Base-by-base conservation (phyloP, 2,113 vertebrate genomes). In the Odobenus rosmarus region DNA sequence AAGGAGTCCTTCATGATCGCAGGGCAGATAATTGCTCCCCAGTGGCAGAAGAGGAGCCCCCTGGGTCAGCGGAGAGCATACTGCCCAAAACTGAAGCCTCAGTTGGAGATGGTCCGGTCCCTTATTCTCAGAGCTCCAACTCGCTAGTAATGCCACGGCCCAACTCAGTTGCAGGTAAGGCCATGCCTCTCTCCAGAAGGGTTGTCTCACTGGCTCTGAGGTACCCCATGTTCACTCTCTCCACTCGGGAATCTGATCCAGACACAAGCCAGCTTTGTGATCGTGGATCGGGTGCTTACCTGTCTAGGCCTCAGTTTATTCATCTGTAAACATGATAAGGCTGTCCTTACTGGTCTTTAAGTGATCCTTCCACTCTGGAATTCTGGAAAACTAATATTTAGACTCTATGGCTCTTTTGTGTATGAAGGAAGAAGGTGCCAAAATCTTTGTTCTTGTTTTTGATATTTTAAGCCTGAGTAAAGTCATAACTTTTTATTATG, bases 131-230 rank as follows among this genome's bases (percentile, higher is more conserved):
- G 95, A 99, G 96, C 88, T 99, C 99, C 88, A 99, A 99, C 90
- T 99, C 99, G 36, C 99, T 99, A 97, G 98, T 99, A 98, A 99
- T 99, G 99, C 99, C 99, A 72, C 99, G 99, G 97, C 99, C 99
- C 72, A 99, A 99, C 99, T 99, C 99, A 0, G 99, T 99, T 62
- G 99, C 99, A 99, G 99, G 99, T 99, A 99, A 99, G 98, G 46
- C 85, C 97, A 72, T n/a, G 0, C 51, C 74, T 80, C 83, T 93
- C 69, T 76, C n/a, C 23, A 59, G 74, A 64, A 90, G 80, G 4
- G 28, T n/a, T 64, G 19, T 80, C 53, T 61, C 42, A 0, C 82
- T 51, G 72, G 86, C 49, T 61, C 61, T 24, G 16, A 81, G 82
- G 95, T 51, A 10, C 59, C 23, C 67, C 5, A 8, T 62, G 59